phyloP scores from a whole-genome alignment of 2,888 invertebrate species.

The Reticulitermes lucifugus region DNA sequence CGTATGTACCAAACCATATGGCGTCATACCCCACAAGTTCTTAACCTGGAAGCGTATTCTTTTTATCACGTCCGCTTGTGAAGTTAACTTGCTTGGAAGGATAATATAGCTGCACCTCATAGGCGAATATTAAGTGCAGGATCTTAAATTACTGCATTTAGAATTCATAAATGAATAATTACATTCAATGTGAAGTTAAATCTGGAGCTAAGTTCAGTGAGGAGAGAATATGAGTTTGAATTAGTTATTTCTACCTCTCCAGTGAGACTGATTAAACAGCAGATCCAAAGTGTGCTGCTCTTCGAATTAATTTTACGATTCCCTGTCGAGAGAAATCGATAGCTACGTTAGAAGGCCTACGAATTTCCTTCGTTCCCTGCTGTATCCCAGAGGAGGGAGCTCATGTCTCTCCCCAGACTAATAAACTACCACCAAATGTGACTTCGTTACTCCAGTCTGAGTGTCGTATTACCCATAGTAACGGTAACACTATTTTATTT shows the following conservation, averaged over 20 bases:
- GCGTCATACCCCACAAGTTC: too few species aligned
- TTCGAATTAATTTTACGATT: slow-evolving; percentile 2
- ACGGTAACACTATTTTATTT: not conserved
- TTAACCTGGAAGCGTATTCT: too few species aligned
- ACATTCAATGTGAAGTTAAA: not conserved
- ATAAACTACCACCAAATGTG: not conserved
- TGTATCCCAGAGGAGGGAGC: not conserved
- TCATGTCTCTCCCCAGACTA: slow-evolving; percentile 1
- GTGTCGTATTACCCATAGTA: slow-evolving; percentile 10
- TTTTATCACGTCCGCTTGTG: not conserved
- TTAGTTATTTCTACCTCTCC: not conserved
- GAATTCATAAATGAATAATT: not conserved
- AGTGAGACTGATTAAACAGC: not conserved
- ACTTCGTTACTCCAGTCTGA: not conserved
- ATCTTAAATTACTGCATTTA: not conserved
- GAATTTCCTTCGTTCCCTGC: not conserved
- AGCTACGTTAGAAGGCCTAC: not conserved
- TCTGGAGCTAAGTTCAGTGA: not conserved
- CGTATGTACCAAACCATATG: too few species aligned
- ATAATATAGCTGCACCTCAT: not conserved
- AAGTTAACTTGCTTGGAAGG: not conserved
- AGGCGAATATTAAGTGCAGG: not conserved
- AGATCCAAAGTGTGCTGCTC: not conserved
- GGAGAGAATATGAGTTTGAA: not conserved
- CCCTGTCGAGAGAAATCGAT: slow-evolving; percentile 11